Base-by-base conservation (phyloP, 2,797 vertebrate species). In the Alectoris magna region DNA sequence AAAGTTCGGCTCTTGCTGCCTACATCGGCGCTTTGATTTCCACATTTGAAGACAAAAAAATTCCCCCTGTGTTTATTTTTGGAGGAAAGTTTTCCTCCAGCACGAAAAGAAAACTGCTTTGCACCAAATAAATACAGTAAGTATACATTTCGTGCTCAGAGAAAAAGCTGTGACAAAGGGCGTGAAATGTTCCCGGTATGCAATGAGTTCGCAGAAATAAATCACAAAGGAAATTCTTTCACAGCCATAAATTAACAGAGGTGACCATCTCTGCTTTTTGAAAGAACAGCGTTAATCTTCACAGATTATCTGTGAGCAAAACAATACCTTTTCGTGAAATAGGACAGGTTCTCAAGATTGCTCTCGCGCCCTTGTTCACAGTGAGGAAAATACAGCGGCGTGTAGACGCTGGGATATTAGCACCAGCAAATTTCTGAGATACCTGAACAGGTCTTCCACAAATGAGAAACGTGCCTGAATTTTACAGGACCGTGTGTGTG, bases 1-100 rank as follows among this genome's bases (percentile, higher is more conserved):
- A 36, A 78, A 92, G 83, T 76, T 87, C 53, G 74, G 71, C 38
- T 74, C 67, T 27, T 68, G 38, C 78, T 93, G 58, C 49, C 62
- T 49, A 55, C 69, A 66, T 70, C 41, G 9, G 74, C 69, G 34
- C 77, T 58, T 84, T 55, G 31, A 74, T 77, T 66, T 91, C 75
- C 56, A 0, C 19, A 46, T 62, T 55, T 84, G 59, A 68, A 77
- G 64, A 51, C 12, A 24, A 51, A 51, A 75, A 68, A 27, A 29
- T 36, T 34, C 31, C 14, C 38, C 62, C 31, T 55, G 0, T 7
- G 19, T 49, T 87, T 10, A 21, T 39, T 81, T 75, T 27, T 46
- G 56, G 66, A 23, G 51, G 16, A 13, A 10, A 62, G 36, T 60
- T 92, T 78, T 84, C 79, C 43, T 70, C 39, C 14, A 16, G 39